These are phyloP conservation scores for Olivierus martensii DNA, from an alignment of 1,140 invertebrate species.

Conservation along the genomic window DNA sequence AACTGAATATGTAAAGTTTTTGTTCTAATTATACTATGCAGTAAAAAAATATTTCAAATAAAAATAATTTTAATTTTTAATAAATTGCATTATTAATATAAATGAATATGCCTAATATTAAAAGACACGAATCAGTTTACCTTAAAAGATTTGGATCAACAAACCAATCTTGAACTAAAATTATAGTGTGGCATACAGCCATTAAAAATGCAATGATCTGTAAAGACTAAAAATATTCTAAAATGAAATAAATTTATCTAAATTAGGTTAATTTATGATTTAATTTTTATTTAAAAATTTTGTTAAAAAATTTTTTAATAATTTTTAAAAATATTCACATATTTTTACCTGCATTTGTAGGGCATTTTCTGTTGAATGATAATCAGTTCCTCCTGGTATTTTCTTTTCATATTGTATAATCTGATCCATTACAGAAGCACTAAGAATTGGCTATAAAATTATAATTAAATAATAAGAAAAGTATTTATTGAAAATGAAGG, in stretches of 20 bases:
- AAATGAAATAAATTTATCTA: background rate
- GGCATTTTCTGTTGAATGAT: constrained; percentile 44
- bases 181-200: constrained; percentile 73
- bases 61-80: no score
- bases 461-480: no score
- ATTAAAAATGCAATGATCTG: constrained; percentile 69
- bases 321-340: background rate
- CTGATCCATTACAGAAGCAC: constrained; percentile 44
- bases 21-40: no score
- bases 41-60: no score
- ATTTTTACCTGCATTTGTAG: constrained; percentile 41
- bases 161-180: constrained; percentile 76
- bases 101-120: no score
- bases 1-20: no score
- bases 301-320: no score
- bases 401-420: constrained; percentile 29
- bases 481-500: no score
- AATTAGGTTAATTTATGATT: no score
- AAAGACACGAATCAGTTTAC: no score
- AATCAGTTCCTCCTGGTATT: constrained; percentile 41
- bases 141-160: constrained; percentile 55
- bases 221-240: constrained; percentile 46
- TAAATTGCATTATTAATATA: no score
- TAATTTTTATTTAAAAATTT: no score
- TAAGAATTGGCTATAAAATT: constrained; percentile 44